These are phyloP conservation scores for Dreissena polymorpha DNA, from an alignment of 1,140 invertebrate genomes.

Conservation along the genomic window DNA sequence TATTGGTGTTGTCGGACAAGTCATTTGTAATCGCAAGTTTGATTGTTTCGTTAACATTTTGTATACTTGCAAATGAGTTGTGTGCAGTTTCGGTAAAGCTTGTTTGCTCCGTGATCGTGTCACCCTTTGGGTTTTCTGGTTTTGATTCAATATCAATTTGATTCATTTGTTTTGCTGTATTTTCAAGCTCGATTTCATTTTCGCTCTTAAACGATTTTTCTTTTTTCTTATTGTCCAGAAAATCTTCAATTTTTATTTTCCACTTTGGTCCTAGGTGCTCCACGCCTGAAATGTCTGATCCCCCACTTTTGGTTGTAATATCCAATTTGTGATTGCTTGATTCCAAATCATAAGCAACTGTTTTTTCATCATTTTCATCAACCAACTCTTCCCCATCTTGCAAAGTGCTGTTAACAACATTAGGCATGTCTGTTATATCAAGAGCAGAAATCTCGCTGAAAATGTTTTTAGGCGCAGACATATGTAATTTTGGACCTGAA, in stretches of 20 bases:
- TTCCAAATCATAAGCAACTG: not conserved
- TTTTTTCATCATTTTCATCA: not conserved
- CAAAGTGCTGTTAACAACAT: not conserved
- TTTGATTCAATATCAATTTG: no score
- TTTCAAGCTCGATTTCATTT: no score
- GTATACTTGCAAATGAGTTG: not conserved
- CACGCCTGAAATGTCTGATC: not conserved
- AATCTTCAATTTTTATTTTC: not conserved
- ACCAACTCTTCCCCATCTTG: not conserved
- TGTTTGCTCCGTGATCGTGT: no score
- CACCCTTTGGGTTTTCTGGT: no score
- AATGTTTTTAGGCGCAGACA: not conserved
- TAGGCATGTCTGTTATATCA: not conserved
- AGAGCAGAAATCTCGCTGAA: not conserved
- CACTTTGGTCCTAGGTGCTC: not conserved
- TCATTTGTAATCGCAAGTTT: not conserved
- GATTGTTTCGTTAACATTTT: not conserved
- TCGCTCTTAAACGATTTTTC: no score
- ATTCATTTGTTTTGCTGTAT: no score
- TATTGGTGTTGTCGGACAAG: not conserved
- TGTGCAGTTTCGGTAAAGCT: no score
- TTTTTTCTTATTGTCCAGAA: no score
- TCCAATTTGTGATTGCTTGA: not conserved
- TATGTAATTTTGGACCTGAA: not conserved
- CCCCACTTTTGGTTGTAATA: not conserved